These are phyloP conservation scores for Zaprionus kolodkinae DNA, from an alignment of 1,140 invertebrate genomes.

Conservation along the genomic window DNA sequence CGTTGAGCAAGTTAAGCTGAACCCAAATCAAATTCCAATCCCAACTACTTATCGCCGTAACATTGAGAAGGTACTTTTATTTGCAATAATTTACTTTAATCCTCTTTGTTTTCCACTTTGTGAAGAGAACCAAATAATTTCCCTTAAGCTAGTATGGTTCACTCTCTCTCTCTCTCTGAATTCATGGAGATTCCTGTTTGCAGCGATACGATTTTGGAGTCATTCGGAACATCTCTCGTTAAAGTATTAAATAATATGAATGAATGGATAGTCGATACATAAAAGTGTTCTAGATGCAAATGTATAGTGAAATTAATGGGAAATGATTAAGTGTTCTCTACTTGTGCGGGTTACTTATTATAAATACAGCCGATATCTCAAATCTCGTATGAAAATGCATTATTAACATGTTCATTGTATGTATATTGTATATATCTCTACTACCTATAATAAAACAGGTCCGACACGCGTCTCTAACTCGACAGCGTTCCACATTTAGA, in stretches of 20 bases:
- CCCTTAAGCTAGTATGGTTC: slow-evolving; percentile 26
- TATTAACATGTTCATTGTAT: slow-evolving; percentile 66
- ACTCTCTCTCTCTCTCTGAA: slow-evolving; percentile 3
- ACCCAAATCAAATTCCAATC: slow-evolving; percentile 90
- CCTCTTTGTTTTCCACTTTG: slow-evolving; percentile 30
- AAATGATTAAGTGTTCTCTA: neutral
- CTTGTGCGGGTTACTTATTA: neutral
- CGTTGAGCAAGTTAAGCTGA: slow-evolving; percentile 91
- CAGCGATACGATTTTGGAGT: slow-evolving; percentile 20
- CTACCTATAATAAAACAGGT: slow-evolving; percentile 85
- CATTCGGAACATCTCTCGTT: slow-evolving; percentile 6
- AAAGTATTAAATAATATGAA: slow-evolving; percentile 5
- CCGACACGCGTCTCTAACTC: slow-evolving; percentile 90
- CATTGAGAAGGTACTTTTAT: slow-evolving; percentile 80
- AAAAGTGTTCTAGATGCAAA: neutral
- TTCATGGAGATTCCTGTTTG: slow-evolving; percentile 20
- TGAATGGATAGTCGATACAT: neutral
- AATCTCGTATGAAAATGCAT: slow-evolving; percentile 44
- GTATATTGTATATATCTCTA: slow-evolving; percentile 71
- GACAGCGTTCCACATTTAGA: slow-evolving; percentile 88
- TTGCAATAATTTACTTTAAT: slow-evolving; percentile 16
- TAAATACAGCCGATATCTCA: neutral
- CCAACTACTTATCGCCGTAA: slow-evolving; percentile 84
- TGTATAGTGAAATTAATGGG: neutral
- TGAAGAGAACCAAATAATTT: slow-evolving; percentile 13